Percentiles rank a stretch among this genome's conserved stretches.
phyloP scores from a whole-genome alignment of 2,113 vertebrate species.

The Heptranchias perlo region DNA sequence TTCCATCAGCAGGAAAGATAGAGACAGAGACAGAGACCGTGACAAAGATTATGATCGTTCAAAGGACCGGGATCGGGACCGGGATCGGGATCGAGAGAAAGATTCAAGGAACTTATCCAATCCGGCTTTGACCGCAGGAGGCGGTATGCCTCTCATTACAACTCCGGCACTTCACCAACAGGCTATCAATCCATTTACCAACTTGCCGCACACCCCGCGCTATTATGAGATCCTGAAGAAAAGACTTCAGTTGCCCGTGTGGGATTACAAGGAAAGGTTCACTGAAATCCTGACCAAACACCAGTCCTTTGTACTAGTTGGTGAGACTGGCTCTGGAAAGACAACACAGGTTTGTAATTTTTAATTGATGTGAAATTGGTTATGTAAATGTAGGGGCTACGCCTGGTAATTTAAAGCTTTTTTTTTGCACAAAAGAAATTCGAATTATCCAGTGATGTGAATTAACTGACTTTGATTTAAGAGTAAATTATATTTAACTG shows the following conservation, averaged over 20 bases:
- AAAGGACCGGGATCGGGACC: slow-evolving; percentile 73
- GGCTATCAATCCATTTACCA: slow-evolving; percentile 89
- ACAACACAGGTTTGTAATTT: slow-evolving; percentile 81
- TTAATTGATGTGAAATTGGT: not conserved
- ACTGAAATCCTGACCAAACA: slow-evolving; percentile 78
- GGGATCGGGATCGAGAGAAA: slow-evolving; percentile 81
- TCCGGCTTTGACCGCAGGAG: slow-evolving; percentile 51
- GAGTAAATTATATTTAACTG: not conserved
- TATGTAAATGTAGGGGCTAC: not conserved
- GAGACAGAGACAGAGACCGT: slow-evolving; percentile 81
- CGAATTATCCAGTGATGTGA: not conserved
- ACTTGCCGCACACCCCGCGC: slow-evolving; percentile 85
- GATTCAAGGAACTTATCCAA: slow-evolving; percentile 65
- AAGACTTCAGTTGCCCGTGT: slow-evolving; percentile 84
- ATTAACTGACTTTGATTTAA: not conserved
- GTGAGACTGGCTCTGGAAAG: slow-evolving; percentile 92
- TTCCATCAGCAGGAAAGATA: slow-evolving; percentile 67
- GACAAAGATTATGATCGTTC: slow-evolving; percentile 65
- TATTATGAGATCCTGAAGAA: slow-evolving; percentile 93
- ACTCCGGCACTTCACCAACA: slow-evolving; percentile 72
- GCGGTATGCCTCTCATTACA: slow-evolving; percentile 64
- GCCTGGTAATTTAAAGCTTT: not conserved
- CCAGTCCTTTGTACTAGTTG: slow-evolving; percentile 88
- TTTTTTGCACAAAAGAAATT: not conserved
- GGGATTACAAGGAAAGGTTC: slow-evolving; percentile 92